Evolutionary conservation across 2,113 vertebrate species (phyloP).

Genomic region (Naja naja): DNA sequence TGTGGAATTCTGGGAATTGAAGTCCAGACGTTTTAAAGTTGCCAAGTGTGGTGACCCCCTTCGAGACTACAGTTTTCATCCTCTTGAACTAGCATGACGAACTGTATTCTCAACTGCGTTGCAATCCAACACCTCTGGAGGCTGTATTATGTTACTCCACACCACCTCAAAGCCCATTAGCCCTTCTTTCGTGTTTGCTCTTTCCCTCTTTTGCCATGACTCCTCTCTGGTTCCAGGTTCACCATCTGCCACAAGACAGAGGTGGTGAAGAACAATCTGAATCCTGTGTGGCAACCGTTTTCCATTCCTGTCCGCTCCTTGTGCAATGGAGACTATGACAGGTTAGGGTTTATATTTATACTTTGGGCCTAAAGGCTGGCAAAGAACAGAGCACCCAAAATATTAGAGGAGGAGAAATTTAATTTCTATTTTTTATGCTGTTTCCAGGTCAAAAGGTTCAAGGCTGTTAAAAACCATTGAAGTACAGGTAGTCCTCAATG

Average conservation of each 20-base stretch:
- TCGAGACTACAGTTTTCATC: neutral
- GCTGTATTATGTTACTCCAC: neutral
- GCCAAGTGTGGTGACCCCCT: neutral
- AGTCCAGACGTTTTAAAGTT: neutral
- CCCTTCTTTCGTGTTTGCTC: neutral
- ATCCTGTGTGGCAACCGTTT: constrained; percentile 96
- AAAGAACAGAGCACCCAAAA: neutral
- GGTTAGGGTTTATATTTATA: constrained; percentile 66
- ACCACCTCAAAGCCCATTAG: neutral
- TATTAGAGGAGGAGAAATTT: neutral
- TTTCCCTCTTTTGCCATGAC: neutral
- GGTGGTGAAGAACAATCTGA: constrained; percentile 93
- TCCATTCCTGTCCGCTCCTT: constrained; percentile 93
- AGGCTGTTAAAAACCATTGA: neutral
- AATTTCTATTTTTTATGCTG: neutral
- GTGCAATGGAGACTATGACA: constrained; percentile 97
- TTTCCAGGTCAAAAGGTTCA: neutral
- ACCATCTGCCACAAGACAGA: constrained; percentile 94
- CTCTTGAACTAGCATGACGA: neutral
- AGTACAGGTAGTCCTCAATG: neutral
- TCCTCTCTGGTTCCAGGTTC: constrained; percentile 71
- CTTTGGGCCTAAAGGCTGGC: neutral
- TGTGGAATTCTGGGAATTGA: neutral
- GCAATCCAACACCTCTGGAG: fast-evolving
- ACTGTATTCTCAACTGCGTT: neutral